Evolutionary conservation across 2,113 vertebrate species (phyloP), one percentile per base, ranked within the genome.

Genomic region (Perca flavescens): DNA sequence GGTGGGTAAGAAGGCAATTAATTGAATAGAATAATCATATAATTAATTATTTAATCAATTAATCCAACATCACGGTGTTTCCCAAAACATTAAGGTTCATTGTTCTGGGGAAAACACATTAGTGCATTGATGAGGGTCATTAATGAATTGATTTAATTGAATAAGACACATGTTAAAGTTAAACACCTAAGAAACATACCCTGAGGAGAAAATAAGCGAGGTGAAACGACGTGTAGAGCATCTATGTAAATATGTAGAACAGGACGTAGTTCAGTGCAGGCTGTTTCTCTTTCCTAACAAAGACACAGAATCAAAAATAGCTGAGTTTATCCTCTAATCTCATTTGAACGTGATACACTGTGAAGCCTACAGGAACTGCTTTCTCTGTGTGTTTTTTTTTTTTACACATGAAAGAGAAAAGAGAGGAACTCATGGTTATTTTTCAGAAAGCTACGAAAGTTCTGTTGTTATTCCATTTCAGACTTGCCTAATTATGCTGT

Each of bases 261-360:
- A 76, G 75, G 43, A 64, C n/a, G 34, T 21, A 58, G 14, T 74
- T 68, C 17, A 85, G 84, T 69, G 31, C 50, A 63, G 79, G 76
- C 57, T 65, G 11, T 74, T 66, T 71, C 28, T 66, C 14, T 72
- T 11, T 68, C n/a, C 47, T 17, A 72, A 70, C 74, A 86, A 79
- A 76, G 66, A 57, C 40, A 25, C 11, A 57, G 52, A 80, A 62
- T 84, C 72, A 73, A 36, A 88, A 68, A 70, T 63, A n/a, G 70
- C 64, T 58, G 19, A 64, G 56, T 75, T 74, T 43, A 65, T 34
- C 53, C 66, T 86, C 19, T 22, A 61, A 84, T 87, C 74, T 77
- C 66, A 80, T 92, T 80, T 82, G 77, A 83, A 17, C 21, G 28
- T 80, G 74, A 72, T 79, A 47, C 34, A 50, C 62, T 63, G 17